Evolutionary conservation across 2,797 vertebrate genomes (phyloP), one percentile per base, ranked within the genome.

Genomic region (Bradypodion ventrale): DNA sequence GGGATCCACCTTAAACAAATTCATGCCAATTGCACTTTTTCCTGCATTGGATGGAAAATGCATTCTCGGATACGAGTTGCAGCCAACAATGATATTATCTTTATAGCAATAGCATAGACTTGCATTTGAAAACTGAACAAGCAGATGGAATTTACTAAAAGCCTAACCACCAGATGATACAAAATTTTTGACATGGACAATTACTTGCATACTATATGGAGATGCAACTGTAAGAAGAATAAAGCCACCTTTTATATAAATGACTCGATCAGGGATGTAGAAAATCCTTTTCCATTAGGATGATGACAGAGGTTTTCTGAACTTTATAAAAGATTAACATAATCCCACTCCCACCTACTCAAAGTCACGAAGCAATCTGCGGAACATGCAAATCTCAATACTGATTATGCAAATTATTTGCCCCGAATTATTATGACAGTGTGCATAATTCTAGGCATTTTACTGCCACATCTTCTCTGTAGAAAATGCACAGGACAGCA

Each of bases 391-490:
- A 32, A 77, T 76, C 52, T 76, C 12, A 12, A 25, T 70, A 70
- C 75, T 60, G 75, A 77, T 77, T 60, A 77, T 62, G 75, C 56
- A 77, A 62, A 77, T 62, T 77, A 40, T 77, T 77, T 62, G 25
- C 27, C 35, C 56, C 15, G 75, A 77, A 77, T 76, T 60, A 76
- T 35, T 76, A 3, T 42, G 59, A 77, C 29, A 75, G 42, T 62
- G 27, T 77, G 37, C 35, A 62, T 77, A 77, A 42, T 78, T 63
- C 59, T 60, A 27, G 59, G 29, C 29, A n/a, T 62, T 29, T 78
- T 37, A 78, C 60, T 40, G 7, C 59, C 29, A 16, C 42, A 40
- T 63, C 76, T 59, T 40, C 42, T 42, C 6, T 59, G 27, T 63
- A 63, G 27, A 76, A 63, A 7, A 37, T 13, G 35, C 29, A 32